Conservation (phyloP, 2,797 vertebrate genomes). For the Heterohyrax brucei region DNA sequence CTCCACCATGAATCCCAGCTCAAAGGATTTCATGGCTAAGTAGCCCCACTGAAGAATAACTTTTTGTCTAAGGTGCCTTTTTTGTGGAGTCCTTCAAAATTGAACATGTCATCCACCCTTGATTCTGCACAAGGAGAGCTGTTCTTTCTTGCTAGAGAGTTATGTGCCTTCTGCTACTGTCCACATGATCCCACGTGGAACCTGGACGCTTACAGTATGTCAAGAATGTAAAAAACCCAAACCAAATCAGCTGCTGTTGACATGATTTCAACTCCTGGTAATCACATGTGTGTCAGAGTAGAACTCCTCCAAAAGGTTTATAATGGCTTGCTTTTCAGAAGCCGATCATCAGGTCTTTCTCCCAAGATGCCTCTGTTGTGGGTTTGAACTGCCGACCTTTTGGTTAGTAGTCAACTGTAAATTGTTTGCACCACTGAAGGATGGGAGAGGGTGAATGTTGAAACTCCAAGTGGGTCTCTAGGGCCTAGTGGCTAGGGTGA, state of each 20-base stretch:
- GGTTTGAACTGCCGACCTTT: neutral
- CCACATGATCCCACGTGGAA: neutral
- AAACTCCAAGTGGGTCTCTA: neutral
- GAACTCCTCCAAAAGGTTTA: neutral
- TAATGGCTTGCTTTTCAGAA: neutral
- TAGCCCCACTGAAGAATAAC: neutral
- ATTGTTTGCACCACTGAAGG: neutral
- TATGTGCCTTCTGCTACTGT: neutral
- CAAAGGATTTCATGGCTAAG: neutral
- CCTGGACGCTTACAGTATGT: rapidly evolving
- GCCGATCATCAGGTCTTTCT: neutral
- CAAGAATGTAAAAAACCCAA: neutral
- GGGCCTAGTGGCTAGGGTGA: neutral
- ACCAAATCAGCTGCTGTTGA: neutral
- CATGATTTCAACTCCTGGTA: neutral
- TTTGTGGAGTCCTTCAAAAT: neutral
- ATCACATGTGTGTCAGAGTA: neutral
- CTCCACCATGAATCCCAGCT: neutral
- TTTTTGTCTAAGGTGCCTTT: neutral
- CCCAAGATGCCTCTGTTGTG: neutral
- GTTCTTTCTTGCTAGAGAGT: neutral
- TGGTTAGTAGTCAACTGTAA: neutral
- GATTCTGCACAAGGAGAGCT: too few species aligned
- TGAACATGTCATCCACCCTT: rapidly evolving
- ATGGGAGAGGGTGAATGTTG: rapidly evolving